phyloP scores from a whole-genome alignment of 2,113 vertebrate species.

The Perca fluviatilis region DNA sequence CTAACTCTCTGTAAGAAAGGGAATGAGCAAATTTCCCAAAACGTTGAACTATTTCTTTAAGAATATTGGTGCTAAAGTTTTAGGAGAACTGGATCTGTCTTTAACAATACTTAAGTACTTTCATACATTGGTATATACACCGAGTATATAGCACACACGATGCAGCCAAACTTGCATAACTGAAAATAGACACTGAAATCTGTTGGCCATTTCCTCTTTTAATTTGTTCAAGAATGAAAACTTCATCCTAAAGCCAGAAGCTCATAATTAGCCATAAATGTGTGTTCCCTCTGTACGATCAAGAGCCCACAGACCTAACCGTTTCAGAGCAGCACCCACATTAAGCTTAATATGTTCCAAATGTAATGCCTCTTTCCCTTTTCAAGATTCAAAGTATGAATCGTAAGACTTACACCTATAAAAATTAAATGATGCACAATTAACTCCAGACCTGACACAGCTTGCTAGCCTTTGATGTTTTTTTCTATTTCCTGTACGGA shows the following conservation, averaged over 20 bases:
- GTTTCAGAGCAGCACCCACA: neutral
- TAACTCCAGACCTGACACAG: constrained; percentile 20
- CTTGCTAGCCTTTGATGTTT: constrained; percentile 26
- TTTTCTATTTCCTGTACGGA: constrained; percentile 26
- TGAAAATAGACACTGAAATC: neutral
- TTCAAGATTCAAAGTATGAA: constrained; percentile 13
- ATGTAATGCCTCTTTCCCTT: constrained; percentile 31
- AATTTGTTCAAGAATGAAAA: constrained; percentile 20
- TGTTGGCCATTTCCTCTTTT: neutral
- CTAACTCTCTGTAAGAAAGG: too few species aligned
- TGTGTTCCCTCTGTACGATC: constrained; percentile 23
- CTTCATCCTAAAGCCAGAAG: constrained; percentile 19
- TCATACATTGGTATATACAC: too few species aligned
- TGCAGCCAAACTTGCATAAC: neutral
- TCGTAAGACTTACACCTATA: constrained; percentile 37
- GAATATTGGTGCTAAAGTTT: too few species aligned
- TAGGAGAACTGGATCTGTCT: too few species aligned
- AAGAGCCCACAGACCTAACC: constrained; percentile 38
- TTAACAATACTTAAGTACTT: too few species aligned
- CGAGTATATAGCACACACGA: too few species aligned
- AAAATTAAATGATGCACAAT: constrained; percentile 39
- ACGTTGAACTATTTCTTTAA: neutral
- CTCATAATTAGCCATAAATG: constrained; percentile 33
- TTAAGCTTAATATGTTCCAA: constrained; percentile 50
- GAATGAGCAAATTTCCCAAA: neutral